A percentile compares a stretch with the other conserved stretches of the same genome.
Conservation (phyloP, 2,888 invertebrate genomes). For the Zygogramma bicolorata region DNA sequence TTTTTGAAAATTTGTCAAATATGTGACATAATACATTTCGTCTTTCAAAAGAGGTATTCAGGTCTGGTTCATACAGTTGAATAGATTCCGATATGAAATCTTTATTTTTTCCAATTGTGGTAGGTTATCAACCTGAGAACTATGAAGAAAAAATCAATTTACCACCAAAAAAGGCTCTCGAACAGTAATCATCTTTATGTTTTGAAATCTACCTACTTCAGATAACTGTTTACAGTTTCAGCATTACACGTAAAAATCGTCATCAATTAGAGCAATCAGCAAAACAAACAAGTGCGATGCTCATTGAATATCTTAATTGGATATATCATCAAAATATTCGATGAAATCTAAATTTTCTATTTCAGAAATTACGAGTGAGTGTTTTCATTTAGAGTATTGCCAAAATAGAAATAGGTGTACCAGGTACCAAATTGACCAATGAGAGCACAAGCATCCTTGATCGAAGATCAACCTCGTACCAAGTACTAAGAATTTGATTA, state of each 20-base stretch:
- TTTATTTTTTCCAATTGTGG: no score
- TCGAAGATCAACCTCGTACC: background rate
- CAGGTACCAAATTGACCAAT: background rate
- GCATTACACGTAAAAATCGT: background rate
- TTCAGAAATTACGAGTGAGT: background rate
- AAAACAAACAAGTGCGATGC: background rate
- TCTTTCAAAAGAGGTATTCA: no score
- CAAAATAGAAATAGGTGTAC: background rate
- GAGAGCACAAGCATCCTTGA: background rate
- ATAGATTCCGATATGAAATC: no score
- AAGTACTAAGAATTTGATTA: background rate
- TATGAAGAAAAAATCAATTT: no score
- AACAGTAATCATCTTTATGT: no score
- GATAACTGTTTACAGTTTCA: background rate
- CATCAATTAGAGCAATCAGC: conserved; percentile 4
- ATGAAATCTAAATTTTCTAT: background rate
- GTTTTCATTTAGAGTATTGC: background rate
- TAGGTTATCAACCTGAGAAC: no score
- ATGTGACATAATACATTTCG: no score
- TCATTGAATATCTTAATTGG: background rate
- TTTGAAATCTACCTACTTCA: background rate
- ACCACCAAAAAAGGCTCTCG: no score
- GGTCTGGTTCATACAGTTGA: no score
- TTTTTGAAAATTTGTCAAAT: no score
- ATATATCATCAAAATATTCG: background rate